phyloP scores from a whole-genome alignment of 2,113 vertebrate species.

The Mystacornis crossleyi region DNA sequence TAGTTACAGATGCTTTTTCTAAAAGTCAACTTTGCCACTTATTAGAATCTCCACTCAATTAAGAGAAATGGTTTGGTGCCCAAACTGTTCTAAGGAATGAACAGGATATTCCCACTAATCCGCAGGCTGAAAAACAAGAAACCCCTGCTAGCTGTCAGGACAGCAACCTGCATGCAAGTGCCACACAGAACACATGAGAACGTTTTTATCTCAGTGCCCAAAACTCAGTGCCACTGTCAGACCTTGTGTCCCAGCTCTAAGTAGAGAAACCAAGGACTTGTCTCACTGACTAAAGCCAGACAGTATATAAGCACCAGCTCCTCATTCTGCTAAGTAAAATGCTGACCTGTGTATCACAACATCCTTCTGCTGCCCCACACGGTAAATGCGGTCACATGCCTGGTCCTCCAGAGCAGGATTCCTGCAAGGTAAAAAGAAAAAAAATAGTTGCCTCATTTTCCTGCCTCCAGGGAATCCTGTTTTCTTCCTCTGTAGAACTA shows the following conservation, averaged over 20 bases:
- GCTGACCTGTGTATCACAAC: constrained; percentile 91
- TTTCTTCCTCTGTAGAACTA: not conserved
- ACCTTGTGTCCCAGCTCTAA: not conserved
- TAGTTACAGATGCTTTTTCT: not conserved
- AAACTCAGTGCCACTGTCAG: not conserved
- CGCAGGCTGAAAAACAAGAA: not conserved
- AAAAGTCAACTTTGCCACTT: not conserved
- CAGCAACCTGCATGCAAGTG: not conserved
- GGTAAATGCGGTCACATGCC: constrained; percentile 94
- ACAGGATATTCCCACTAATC: not conserved
- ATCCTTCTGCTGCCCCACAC: constrained; percentile 89
- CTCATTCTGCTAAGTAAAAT: not conserved
- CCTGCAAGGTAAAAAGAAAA: constrained; percentile 68
- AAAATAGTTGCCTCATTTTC: not conserved
- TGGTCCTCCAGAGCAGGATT: constrained; percentile 96
- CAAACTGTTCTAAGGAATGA: not conserved
- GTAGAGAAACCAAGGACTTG: not conserved
- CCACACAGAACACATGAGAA: not conserved
- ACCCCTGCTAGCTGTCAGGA: not conserved
- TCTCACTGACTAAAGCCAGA: not conserved
- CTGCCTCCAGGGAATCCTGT: not conserved
- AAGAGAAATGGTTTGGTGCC: not conserved
- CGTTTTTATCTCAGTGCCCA: not conserved
- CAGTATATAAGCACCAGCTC: not conserved
- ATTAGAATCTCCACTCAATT: not conserved